phyloP scores from a whole-genome alignment of 2,888 invertebrate species.

The Dicyrtomina minuta region DNA sequence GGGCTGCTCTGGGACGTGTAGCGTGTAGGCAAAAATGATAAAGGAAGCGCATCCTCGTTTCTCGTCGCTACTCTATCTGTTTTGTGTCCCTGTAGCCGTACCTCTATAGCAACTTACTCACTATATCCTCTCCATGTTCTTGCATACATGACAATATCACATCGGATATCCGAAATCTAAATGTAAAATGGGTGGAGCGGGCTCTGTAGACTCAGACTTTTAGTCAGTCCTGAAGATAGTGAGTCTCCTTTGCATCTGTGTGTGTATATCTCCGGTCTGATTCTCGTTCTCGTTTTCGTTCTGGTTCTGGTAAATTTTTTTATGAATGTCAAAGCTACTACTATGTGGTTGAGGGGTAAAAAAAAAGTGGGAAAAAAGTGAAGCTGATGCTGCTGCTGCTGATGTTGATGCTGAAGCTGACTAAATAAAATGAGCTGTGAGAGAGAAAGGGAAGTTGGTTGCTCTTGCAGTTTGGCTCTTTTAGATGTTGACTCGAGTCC shows the following conservation, averaged over 20 bases:
- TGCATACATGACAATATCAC: slow-evolving; percentile 43
- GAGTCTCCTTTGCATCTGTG: too few relatives aligned
- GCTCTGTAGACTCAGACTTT: too few relatives aligned
- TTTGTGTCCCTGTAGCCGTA: too few relatives aligned
- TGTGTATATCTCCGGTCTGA: too few relatives aligned
- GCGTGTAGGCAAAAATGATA: slow-evolving; percentile 18
- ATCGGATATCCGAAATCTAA: slow-evolving; percentile 5
- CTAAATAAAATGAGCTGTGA: slow-evolving; percentile 31
- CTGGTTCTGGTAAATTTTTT: too few relatives aligned
- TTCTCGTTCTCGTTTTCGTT: too few relatives aligned
- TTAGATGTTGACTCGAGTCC: background rate
- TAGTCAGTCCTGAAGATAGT: too few relatives aligned
- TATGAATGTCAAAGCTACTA: too few relatives aligned
- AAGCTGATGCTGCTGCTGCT: too few relatives aligned
- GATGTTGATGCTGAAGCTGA: background rate
- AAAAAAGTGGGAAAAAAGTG: too few relatives aligned
- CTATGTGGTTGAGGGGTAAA: too few relatives aligned
- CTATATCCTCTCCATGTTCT: slow-evolving; percentile 47
- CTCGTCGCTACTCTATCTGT: slow-evolving; percentile 3
- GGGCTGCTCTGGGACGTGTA: background rate
- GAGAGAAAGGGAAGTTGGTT: slow-evolving; percentile 24
- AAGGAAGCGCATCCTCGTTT: slow-evolving; percentile 37
- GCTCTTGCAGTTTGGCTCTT: background rate
- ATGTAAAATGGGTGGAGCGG: slow-evolving; percentile 5
- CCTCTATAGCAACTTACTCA: too few relatives aligned